phyloP scores from a whole-genome alignment of 2,113 vertebrate species.

The Microtus ochrogaster region DNA sequence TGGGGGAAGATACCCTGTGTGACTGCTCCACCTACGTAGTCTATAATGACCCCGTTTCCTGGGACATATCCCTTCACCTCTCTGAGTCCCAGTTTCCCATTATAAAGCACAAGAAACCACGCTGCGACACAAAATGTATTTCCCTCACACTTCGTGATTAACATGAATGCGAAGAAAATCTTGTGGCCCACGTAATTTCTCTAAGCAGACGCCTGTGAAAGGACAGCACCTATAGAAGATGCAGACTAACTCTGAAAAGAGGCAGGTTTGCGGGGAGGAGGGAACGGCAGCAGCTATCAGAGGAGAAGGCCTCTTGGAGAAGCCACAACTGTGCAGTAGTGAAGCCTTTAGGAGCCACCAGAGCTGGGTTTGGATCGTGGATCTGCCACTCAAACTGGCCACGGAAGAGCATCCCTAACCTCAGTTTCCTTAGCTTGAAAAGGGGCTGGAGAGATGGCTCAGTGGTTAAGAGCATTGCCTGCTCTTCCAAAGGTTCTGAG shows the following conservation, averaged over 20 bases:
- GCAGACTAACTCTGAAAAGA: background rate
- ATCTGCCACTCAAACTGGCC: background rate
- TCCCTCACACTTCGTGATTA: background rate
- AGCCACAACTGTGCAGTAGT: background rate
- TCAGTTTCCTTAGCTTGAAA: background rate
- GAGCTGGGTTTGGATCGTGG: background rate
- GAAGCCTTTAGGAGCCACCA: background rate
- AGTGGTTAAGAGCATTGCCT: no score
- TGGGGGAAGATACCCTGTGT: background rate
- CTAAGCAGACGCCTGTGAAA: background rate
- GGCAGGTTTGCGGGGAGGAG: background rate
- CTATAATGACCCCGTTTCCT: background rate
- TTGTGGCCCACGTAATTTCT: background rate
- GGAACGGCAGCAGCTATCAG: background rate
- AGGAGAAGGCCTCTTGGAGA: background rate
- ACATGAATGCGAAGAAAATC: background rate
- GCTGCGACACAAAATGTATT: background rate
- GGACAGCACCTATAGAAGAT: fast-evolving
- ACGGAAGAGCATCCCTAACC: background rate
- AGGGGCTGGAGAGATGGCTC: no score
- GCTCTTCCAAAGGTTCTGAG: no score
- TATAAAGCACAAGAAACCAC: background rate
- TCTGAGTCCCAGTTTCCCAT: background rate
- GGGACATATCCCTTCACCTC: background rate
- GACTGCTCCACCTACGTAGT: background rate